A percentile compares a stretch with the other conserved stretches of the same genome.
Evolutionary conservation across 1,140 invertebrate species (phyloP).

Genomic region (Trachelipus rathkii): DNA sequence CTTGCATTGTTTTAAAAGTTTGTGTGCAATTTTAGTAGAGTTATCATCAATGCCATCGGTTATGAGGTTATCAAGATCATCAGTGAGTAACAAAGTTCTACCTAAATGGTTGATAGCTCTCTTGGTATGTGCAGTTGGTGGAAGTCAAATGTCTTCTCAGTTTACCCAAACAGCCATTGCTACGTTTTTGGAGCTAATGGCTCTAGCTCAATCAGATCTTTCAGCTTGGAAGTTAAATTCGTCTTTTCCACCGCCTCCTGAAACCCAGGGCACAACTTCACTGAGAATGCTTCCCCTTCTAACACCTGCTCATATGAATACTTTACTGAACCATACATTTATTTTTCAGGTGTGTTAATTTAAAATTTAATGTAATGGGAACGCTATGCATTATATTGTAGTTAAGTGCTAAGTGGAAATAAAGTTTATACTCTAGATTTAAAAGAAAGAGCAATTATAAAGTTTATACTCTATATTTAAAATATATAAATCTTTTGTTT

Average conservation of each 20-base stretch:
- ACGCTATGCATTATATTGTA: too few relatives aligned
- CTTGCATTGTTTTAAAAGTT: background rate
- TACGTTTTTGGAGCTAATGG: conserved; percentile 70
- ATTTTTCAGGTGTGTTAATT: conserved; percentile 59
- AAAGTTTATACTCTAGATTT: too few relatives aligned
- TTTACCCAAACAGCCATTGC: conserved; percentile 64
- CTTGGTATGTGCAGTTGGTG: conserved; percentile 64
- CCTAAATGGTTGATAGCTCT: conserved; percentile 72
- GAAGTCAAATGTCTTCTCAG: conserved; percentile 55
- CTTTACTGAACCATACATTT: conserved; percentile 61
- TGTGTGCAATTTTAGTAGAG: background rate
- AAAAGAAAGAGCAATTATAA: too few relatives aligned
- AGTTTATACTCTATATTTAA: too few relatives aligned
- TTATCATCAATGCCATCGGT: background rate
- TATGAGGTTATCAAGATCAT: background rate
- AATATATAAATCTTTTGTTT: too few relatives aligned
- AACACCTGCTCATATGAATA: conserved; percentile 61
- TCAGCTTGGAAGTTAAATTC: conserved; percentile 35
- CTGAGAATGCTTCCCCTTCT: conserved; percentile 63
- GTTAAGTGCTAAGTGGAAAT: too few relatives aligned
- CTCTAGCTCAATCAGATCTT: conserved; percentile 52
- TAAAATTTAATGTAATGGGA: too few relatives aligned
- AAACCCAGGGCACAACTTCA: conserved; percentile 57
- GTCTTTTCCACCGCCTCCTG: conserved; percentile 28
- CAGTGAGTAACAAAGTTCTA: conserved; percentile 47